These are phyloP conservation scores for Poecilia latipinna DNA, from an alignment of 2,113 vertebrate genomes.

Conservation along the genomic window DNA sequence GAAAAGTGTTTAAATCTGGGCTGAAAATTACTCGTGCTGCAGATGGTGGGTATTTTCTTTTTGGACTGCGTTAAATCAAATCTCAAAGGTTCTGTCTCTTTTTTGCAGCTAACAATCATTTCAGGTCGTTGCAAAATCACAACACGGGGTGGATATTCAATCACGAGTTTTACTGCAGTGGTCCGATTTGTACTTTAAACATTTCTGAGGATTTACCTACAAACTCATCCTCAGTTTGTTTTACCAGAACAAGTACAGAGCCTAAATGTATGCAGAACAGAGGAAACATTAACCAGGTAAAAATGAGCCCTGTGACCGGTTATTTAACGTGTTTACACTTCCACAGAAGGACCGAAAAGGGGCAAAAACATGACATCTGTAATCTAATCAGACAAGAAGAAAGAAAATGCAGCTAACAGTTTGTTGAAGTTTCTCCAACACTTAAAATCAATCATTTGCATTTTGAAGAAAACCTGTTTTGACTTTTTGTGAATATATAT, in stretches of 20 bases:
- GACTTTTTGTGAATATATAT: constrained; percentile 37
- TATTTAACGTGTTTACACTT: neutral
- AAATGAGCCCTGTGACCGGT: neutral
- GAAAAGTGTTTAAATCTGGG: neutral
- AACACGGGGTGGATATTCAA: neutral
- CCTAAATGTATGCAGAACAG: constrained; percentile 2
- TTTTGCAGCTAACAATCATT: neutral
- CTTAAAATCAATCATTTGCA: constrained; percentile 36
- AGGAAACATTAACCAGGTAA: neutral
- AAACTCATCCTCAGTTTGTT: neutral
- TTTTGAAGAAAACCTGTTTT: constrained; percentile 56
- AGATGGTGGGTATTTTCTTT: too few relatives aligned
- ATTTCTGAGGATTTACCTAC: neutral
- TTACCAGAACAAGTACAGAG: neutral
- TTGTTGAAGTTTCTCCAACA: constrained; percentile 35
- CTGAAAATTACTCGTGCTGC: neutral
- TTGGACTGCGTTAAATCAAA: too few relatives aligned
- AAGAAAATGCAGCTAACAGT: constrained; percentile 18
- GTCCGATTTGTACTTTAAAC: too few relatives aligned
- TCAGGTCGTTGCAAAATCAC: neutral
- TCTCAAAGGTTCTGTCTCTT: neutral
- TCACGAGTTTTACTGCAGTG: neutral
- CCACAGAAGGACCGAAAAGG: constrained; percentile 3
- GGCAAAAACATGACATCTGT: constrained; percentile 4
- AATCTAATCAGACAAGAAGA: neutral